Evolutionary conservation across 92 coral and sea anemone species (phyloP).

Genomic region (Hydrozoanthus gracilis): DNA sequence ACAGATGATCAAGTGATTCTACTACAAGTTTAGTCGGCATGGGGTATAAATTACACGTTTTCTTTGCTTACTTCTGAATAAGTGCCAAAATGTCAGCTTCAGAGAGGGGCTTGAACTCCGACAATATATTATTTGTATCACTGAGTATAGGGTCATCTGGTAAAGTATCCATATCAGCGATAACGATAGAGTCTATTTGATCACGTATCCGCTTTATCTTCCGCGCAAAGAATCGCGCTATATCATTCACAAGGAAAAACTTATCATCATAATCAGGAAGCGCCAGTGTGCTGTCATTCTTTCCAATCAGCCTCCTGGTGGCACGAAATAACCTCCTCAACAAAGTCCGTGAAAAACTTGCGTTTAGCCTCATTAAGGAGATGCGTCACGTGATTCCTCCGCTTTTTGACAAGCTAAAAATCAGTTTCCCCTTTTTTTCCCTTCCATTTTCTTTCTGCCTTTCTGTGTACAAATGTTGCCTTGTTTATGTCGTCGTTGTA

Average conservation of each 20-base stretch:
- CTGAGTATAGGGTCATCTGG: constrained; percentile 11
- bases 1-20: constrained; percentile 16
- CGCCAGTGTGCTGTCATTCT: background rate
- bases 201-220: background rate
- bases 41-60: constrained; percentile 33
- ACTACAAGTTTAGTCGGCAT: constrained; percentile 35
- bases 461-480: no score
- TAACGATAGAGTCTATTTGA: constrained; percentile 5
- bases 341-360: background rate
- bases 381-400: background rate
- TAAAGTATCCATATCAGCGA: background rate
- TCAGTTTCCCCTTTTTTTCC: no score
- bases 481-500: no score
- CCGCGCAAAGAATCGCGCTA: constrained; percentile 18
- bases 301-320: constrained; percentile 19
- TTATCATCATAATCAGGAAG: background rate
- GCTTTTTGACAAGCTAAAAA: no score
- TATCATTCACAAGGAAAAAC: background rate
- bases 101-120: constrained; percentile 19
- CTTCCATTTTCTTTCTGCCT: no score
- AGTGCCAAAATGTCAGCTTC: constrained; percentile 17
- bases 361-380: constrained; percentile 45
- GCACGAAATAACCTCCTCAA: constrained; percentile 28
- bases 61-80: constrained; percentile 27
- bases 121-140: constrained; percentile 4